Base-by-base conservation (phyloP, 2,888 invertebrate genomes). In the Branchellion lobata region DNA sequence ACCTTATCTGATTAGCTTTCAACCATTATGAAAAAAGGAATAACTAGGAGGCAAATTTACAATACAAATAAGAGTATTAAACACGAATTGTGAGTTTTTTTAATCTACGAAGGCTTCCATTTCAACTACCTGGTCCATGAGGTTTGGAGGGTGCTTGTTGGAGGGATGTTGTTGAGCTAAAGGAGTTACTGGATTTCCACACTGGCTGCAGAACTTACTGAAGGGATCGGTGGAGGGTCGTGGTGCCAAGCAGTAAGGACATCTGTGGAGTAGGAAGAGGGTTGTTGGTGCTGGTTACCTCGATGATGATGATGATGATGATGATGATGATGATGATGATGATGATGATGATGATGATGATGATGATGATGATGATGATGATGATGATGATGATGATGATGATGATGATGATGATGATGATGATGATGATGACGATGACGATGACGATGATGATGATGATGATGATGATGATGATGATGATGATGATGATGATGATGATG, bases 101-200 rank as follows among this genome's bases (percentile, higher is more conserved):
- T n/a, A n/a, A n/a, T n/a, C n/a, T n/a, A n/a, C n/a, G n/a, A n/a
- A n/a, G n/a, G n/a, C n/a, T n/a, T n/a, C n/a, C n/a, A n/a, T n/a
- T n/a, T n/a, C n/a, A n/a, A n/a, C n/a, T n/a, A 87, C 86, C 84
- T 86, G 85, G 51, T 85, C 86, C 31, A 86, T 83, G 80, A 86
- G 86, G 5, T 86, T 86, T 3, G 86, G 86, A 3, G 86, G 86
- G 18, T 86, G 83, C 14, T 86, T 81, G n/a, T 85, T 80, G 61
- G 61, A 57, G 5, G 61, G 61, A n/a, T 57, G 5, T 34, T 83
- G 84, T 80, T 85, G 84, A 3, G 86, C 85, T 36, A 86, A 81
- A 21, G 84, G 83, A n/a, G 86, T 84, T 24, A 86, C 84, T 14
- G 85, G 81, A 79, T 84, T 84, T 27, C 87, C 87, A 83, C 87